Conservation (phyloP, 1,140 invertebrate species). For the Drosophila mojavensis region DNA sequence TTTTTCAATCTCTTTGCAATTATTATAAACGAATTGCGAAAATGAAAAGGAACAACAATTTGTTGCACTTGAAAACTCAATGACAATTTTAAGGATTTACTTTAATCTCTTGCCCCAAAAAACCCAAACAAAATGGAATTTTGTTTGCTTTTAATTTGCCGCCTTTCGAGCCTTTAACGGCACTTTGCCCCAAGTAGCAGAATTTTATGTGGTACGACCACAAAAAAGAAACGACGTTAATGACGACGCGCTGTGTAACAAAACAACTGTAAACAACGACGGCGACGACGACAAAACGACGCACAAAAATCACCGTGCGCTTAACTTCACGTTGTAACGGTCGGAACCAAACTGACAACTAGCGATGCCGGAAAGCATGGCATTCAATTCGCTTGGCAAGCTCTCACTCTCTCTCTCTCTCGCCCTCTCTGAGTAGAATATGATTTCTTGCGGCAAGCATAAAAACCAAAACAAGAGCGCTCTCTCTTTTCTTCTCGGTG, state of each 20-base stretch:
- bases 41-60: conserved; percentile 4
- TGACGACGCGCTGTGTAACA: conserved; percentile 36
- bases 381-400: conserved; percentile 29
- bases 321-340: conserved; percentile 74
- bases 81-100: conserved; percentile 33
- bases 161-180: conserved; percentile 44
- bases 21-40: conserved; percentile 15
- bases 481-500: conserved; percentile 10
- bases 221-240: conserved; percentile 37
- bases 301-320: conserved; percentile 58
- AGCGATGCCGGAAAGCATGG: conserved; percentile 29
- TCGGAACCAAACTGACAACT: conserved; percentile 64
- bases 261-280: conserved; percentile 60
- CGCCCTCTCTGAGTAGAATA: not conserved
- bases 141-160: conserved; percentile 68
- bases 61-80: conserved; percentile 32
- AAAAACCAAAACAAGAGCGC: conserved; percentile 41
- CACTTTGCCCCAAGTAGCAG: conserved; percentile 5
- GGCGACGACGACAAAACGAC: conserved; percentile 52
- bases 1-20: conserved; percentile 27
- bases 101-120: conserved; percentile 32
- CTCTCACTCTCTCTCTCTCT: not conserved
- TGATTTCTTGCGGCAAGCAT: conserved; percentile 30
- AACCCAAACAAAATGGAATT: conserved; percentile 56
- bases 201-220: conserved; percentile 23